Base-by-base conservation (phyloP, 2,113 vertebrate species). In the Eulemur macaco region DNA sequence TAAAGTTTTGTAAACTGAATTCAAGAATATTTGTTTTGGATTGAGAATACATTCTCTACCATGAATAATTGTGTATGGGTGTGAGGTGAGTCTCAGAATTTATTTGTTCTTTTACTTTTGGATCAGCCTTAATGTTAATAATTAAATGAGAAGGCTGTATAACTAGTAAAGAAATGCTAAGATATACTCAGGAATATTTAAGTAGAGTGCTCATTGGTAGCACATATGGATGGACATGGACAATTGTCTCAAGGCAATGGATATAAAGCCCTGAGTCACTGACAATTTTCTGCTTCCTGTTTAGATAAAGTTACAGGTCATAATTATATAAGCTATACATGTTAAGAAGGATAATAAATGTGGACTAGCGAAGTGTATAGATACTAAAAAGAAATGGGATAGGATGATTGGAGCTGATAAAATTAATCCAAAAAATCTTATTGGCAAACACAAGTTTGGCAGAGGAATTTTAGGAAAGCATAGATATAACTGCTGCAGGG, bases 381-480 rank as follows among this genome's bases (percentile, higher is more conserved):
- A 8, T 89, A 20, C 34, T 73, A 81, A 94, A 82, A 95, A 69
- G 47, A 94, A 95, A 89, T 86, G 39, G 20, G 37, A 20, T 80
- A 81, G 69, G 21, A 86, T 71, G 31, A 73, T 23, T n/a, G 3
- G 54, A 93, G 8, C 18, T 83, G 74, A 42, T 69, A 76, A 94
- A 86, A 45, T 81, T 96, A 74, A 93, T 68, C 23, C 60, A 34
- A 39, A 95, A 73, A 89, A 80, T 74, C 2, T 58, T 86, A 80
- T 80, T 34, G 14, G 6, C 11, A 83, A 31, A 74, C 45, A 74
- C 12, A 74, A 93, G 15, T 45, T 86, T 89, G 63, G 14, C 25
- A 31, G 37, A 52, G 39, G 13, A 63, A 92, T 83, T 80, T 80
- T 66, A 81, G 6, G 63, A 37, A 5, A 74, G 23, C 64, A 23